phyloP scores from a whole-genome alignment of 2,888 invertebrate species.

The Latrodectus hesperus region DNA sequence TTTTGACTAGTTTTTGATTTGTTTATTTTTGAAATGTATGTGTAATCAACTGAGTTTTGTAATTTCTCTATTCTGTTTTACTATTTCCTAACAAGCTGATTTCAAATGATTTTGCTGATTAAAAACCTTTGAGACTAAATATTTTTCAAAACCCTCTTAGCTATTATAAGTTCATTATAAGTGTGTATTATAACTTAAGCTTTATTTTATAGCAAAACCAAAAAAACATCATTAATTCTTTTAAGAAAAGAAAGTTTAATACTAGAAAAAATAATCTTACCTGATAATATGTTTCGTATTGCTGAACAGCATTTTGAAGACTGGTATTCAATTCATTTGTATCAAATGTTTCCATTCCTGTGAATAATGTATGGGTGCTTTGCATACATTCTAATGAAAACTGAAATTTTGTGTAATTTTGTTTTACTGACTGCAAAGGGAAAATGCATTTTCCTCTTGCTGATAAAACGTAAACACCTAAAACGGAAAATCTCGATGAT shows the following conservation, averaged over 20 bases:
- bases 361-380: conserved; percentile 6
- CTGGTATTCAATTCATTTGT: conserved; percentile 21
- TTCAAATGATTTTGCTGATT: too few species aligned
- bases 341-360: conserved; percentile 21
- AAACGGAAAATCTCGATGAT: conserved; percentile 37
- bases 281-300: conserved; percentile 56
- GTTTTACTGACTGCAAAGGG: conserved; percentile 54
- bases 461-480: conserved; percentile 46
- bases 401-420: conserved; percentile 51
- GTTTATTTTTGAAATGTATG: too few species aligned
- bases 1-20: too few species aligned
- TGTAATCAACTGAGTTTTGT: too few species aligned
- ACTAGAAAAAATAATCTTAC: conserved; percentile 14
- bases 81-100: too few species aligned
- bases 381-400: conserved; percentile 51
- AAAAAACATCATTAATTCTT: not conserved
- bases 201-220: not conserved
- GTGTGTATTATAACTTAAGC: not conserved
- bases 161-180: not conserved
- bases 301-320: conserved; percentile 43
- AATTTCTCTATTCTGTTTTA: too few species aligned
- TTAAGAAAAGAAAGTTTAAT: not conserved
- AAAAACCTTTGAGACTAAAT: too few species aligned
- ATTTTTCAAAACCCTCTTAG: too few species aligned
- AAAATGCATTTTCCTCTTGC: conserved; percentile 45